These are phyloP conservation scores for Cyrtonyx montezumae DNA, from an alignment of 2,113 vertebrate genomes.

Conservation along the genomic window DNA sequence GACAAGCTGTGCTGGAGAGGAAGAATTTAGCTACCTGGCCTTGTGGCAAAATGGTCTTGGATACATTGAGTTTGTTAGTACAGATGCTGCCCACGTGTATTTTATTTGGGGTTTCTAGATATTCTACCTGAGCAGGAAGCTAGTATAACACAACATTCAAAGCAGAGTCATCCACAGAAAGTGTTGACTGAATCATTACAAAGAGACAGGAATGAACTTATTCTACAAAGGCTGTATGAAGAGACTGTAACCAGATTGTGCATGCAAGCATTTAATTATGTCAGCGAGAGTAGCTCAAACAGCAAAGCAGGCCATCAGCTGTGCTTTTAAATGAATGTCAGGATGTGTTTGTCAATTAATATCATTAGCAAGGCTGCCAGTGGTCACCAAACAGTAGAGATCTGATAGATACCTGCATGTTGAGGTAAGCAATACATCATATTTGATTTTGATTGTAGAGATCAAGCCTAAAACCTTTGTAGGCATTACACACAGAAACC, in stretches of 20 bases:
- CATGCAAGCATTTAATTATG: neutral
- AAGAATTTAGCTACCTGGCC: neutral
- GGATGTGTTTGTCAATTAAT: neutral
- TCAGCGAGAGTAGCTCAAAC: neutral
- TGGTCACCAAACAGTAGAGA: neutral
- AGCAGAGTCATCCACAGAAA: neutral
- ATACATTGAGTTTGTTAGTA: neutral
- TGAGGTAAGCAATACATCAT: neutral
- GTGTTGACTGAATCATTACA: neutral
- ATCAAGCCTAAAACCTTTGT: neutral
- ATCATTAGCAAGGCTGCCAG: neutral
- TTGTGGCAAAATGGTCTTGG: neutral
- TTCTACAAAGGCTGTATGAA: neutral
- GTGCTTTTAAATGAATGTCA: neutral
- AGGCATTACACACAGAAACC: neutral
- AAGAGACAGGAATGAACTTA: neutral
- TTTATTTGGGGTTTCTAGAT: neutral
- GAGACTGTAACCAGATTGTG: neutral
- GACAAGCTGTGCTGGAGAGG: rapidly evolving
- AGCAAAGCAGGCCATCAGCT: neutral
- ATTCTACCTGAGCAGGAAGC: neutral
- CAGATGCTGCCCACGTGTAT: neutral
- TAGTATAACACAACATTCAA: neutral
- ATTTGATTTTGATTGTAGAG: neutral
- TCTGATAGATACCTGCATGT: neutral